Base-by-base conservation (phyloP, 2,888 invertebrate genomes). In the Cabera pusaria region DNA sequence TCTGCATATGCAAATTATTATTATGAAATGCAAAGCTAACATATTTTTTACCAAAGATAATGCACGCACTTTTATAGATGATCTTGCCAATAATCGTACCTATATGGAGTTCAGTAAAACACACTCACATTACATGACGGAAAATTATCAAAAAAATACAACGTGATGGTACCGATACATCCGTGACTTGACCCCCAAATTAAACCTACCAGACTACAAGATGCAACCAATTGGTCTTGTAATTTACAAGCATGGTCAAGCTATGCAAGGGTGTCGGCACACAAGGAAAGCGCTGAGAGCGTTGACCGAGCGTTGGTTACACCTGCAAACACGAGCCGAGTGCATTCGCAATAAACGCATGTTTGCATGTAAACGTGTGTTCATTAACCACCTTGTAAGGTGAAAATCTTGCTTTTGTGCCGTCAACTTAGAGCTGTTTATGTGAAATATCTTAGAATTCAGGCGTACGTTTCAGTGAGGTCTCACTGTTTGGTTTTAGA, bases 271-370 rank as follows among this genome's bases (percentile, higher is more conserved):
- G 41, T 41, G 41, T 29, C 29, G 20, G 41, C 46, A 46, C 44
- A 49, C 51, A 48, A 32, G 25, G 25, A 26, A 27, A 28, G 20
- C 33, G 40, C 68, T 85, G 40, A 69, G 85, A 70, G 74, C 85
- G 74, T 59, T 82, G 85, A 87, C 85, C 86, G 70, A 57, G 34
- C 68, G 72, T 71, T 66, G 64, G 76, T 75, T 74, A 79, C 86
- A 87, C 86, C 86, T 87, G 87, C 85, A 74, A 81, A 82, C 74
- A 73, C 65, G 49, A 7, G 14, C 56, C 44, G 69, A 73, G 68
- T 67, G 67, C 72, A 64, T 71, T 70, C 66, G 66, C 65, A 68
- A 72, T 73, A 71, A 68, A 65, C 63, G 66, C 63, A 55, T 55
- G 62, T 59, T 51, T 59, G 49, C 56, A 54, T 50, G 51, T 52